Conservation (phyloP, 1,140 invertebrate species). For the Notospermus geniculatus region DNA sequence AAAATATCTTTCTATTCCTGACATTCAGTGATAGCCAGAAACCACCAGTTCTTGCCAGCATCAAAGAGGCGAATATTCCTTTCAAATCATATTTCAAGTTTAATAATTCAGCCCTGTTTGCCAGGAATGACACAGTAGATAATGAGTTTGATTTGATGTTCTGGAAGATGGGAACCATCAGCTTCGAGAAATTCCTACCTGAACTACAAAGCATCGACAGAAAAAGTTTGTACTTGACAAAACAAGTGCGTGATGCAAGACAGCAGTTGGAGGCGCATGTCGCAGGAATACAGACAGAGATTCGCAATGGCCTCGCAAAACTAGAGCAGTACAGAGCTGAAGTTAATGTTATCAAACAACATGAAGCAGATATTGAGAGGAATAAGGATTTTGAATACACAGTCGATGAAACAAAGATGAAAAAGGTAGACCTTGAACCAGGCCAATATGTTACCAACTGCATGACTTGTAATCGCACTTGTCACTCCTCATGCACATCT, state of each 20-base stretch:
- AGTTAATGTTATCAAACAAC: conserved; percentile 13
- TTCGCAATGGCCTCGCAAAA: conserved; percentile 17
- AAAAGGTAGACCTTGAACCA: conserved; percentile 9
- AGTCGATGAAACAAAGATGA: conserved; percentile 11
- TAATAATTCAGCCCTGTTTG: conserved; percentile 12
- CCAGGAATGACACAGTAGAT: conserved; percentile 1
- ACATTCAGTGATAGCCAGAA: conserved; percentile 31
- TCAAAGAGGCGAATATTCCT: conserved; percentile 23
- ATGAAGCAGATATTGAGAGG: conserved; percentile 22
- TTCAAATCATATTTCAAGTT: conserved; percentile 16
- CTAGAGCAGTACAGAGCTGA: conserved; percentile 15
- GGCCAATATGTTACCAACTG: conserved; percentile 32
- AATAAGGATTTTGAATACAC: conserved; percentile 27
- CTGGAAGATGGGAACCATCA: conserved; percentile 26
- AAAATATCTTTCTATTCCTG: conserved; percentile 30
- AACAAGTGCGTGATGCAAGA: conserved; percentile 18
- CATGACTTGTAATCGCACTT: conserved; percentile 25
- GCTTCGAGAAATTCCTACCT: conserved; percentile 23
- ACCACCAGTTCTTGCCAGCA: conserved; percentile 22
- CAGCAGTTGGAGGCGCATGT: conserved; percentile 14
- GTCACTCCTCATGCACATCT: conserved; percentile 27
- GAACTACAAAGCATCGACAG: conserved; percentile 15
- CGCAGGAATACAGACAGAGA: conserved; percentile 14
- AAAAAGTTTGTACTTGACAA: conserved; percentile 25
- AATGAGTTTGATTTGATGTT: conserved; percentile 15